These are phyloP conservation scores for Pycnonotus jocosus DNA, from an alignment of 2,113 vertebrate species.

Conservation along the genomic window DNA sequence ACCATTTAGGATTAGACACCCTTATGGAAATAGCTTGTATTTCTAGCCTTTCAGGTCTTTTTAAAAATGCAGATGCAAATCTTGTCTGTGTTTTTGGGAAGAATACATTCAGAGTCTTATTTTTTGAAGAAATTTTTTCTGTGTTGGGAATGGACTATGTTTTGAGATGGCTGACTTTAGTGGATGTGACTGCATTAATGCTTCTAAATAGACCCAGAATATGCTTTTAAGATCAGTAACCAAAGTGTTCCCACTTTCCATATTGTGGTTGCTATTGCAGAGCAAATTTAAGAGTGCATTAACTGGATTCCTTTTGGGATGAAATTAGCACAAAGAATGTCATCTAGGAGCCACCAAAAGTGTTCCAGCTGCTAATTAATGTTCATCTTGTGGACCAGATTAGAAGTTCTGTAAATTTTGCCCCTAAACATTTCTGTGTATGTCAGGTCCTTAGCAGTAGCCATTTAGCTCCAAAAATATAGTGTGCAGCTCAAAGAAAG, in stretches of 20 bases:
- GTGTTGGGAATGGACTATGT: neutral
- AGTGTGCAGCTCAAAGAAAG: neutral
- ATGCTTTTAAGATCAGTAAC: neutral
- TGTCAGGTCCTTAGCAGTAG: neutral
- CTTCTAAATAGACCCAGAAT: neutral
- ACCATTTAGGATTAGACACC: neutral
- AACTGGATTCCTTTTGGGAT: neutral
- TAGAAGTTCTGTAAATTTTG: neutral
- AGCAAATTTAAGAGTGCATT: neutral
- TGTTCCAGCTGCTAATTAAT: neutral
- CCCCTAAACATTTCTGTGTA: neutral
- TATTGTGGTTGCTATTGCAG: neutral
- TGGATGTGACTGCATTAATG: neutral
- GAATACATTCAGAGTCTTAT: neutral
- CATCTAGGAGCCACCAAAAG: neutral
- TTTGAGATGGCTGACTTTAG: neutral
- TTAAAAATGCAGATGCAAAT: neutral
- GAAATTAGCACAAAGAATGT: neutral
- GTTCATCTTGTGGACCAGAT: neutral
- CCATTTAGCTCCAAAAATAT: neutral
- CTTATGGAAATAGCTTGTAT: neutral
- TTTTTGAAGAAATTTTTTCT: neutral
- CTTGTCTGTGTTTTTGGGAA: neutral
- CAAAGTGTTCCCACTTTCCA: neutral
- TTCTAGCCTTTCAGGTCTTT: neutral